Conservation (phyloP, 2,113 vertebrate species). For the Chaenocephalus aceratus region DNA sequence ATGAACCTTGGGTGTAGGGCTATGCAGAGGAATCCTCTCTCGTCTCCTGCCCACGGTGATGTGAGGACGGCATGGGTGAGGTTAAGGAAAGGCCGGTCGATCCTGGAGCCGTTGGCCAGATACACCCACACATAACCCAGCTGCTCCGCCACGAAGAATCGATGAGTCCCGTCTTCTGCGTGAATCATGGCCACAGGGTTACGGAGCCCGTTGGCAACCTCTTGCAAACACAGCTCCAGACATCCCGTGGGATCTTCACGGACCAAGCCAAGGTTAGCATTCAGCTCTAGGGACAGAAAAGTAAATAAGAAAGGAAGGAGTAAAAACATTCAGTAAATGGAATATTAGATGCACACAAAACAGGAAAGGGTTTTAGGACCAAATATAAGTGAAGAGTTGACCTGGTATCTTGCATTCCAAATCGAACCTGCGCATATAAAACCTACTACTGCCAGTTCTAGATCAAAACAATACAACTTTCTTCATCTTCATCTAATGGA, state of each 20-base stretch:
- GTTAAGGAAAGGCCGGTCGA: constrained; percentile 88
- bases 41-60: constrained; percentile 86
- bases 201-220: constrained; percentile 85
- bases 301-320: not conserved
- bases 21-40: constrained; percentile 87
- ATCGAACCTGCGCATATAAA: not conserved
- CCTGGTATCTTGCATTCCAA: not conserved
- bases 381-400: not conserved
- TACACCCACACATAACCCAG: constrained; percentile 87
- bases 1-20: constrained; percentile 83
- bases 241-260: constrained; percentile 82
- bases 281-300: constrained; percentile 71
- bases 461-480: not conserved
- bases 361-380: not conserved
- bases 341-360: not conserved
- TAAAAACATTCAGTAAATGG: not conserved
- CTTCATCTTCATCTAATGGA: too few relatives aligned
- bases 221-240: constrained; percentile 86
- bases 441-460: not conserved
- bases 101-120: constrained; percentile 83
- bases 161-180: constrained; percentile 85
- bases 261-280: constrained; percentile 81
- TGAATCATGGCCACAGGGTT: constrained; percentile 89
- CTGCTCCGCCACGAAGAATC: constrained; percentile 88
- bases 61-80: constrained; percentile 85